Conservation (phyloP, 2,113 vertebrate species). For the Pyxicephalus adspersus region DNA sequence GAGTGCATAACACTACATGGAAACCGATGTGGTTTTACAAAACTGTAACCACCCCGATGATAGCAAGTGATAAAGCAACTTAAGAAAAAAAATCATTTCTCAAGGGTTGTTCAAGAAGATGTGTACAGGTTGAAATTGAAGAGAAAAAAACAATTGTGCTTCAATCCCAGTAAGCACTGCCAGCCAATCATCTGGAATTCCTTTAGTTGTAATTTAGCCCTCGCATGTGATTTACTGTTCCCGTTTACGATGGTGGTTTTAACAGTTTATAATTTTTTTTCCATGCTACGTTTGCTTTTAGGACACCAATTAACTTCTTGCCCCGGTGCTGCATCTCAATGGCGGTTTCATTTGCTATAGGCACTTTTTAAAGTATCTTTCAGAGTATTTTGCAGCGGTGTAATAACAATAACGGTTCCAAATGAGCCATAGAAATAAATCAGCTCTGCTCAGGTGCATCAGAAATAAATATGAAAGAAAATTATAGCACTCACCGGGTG, state of each 20-base stretch:
- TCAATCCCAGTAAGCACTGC: constrained; percentile 17
- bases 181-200: constrained; percentile 9
- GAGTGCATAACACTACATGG: constrained; percentile 11
- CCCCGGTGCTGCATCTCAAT: constrained; percentile 8
- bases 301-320: constrained; percentile 52
- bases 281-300: constrained; percentile 51
- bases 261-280: constrained; percentile 51
- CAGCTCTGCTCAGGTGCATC: constrained; percentile 18
- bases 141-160: constrained; percentile 22
- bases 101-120: constrained; percentile 35
- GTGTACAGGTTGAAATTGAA: constrained; percentile 35
- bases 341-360: constrained; percentile 28
- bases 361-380: constrained; percentile 46
- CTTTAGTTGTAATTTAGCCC: constrained; percentile 14
- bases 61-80: constrained; percentile 34
- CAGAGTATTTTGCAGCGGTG: constrained; percentile 8
- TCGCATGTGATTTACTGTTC: constrained; percentile 33
- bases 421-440: constrained; percentile 51
- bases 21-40: constrained; percentile 17
- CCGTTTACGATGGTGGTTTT: constrained; percentile 23
- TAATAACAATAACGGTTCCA: constrained; percentile 53
- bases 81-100: constrained; percentile 43
- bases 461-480: constrained; percentile 43
- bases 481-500: constrained; percentile 24
- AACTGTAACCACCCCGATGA: constrained; percentile 24